Percentiles rank a stretch among this genome's conserved stretches.
Conservation (phyloP, 2,797 vertebrate species). For the Furcifer pardalis region DNA sequence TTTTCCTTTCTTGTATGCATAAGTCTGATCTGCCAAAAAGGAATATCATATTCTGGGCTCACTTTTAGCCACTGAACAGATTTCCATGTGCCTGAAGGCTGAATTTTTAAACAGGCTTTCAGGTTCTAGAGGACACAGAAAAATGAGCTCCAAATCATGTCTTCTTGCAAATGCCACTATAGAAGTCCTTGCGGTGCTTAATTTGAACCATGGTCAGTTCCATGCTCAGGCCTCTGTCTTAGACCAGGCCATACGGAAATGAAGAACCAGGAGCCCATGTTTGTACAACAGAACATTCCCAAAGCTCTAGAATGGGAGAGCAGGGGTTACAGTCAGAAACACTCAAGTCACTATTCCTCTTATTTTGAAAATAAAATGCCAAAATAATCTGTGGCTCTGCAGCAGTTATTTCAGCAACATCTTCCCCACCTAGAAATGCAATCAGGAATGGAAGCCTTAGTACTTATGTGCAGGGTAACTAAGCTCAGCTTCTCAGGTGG, state of each 20-base stretch:
- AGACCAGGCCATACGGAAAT: not conserved
- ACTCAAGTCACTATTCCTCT: not conserved
- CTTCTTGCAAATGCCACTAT: not conserved
- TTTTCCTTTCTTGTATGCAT: not conserved
- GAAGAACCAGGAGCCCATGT: not conserved
- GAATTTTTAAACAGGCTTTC: conserved; percentile 26
- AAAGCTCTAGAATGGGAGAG: not conserved
- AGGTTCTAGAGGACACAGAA: conserved; percentile 6
- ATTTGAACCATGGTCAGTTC: conserved; percentile 23
- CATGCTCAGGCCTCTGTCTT: not conserved
- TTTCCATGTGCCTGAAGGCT: not conserved
- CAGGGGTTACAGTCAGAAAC: not conserved
- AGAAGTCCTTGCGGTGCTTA: conserved; percentile 23
- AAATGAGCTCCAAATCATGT: conserved; percentile 35
- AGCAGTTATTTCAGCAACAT: not conserved
- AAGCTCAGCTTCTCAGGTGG: not conserved
- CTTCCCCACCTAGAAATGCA: not conserved
- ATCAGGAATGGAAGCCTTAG: not conserved
- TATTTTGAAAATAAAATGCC: not conserved
- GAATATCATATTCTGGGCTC: not conserved
- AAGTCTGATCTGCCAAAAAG: not conserved
- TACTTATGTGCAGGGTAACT: not conserved
- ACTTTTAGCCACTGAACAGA: not conserved
- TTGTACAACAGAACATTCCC: not conserved
- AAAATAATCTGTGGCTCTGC: not conserved